Percentiles rank a stretch among this genome's conserved stretches.
These are phyloP conservation scores for Promerops cafer DNA, from an alignment of 2,113 vertebrate species.

Conservation along the genomic window DNA sequence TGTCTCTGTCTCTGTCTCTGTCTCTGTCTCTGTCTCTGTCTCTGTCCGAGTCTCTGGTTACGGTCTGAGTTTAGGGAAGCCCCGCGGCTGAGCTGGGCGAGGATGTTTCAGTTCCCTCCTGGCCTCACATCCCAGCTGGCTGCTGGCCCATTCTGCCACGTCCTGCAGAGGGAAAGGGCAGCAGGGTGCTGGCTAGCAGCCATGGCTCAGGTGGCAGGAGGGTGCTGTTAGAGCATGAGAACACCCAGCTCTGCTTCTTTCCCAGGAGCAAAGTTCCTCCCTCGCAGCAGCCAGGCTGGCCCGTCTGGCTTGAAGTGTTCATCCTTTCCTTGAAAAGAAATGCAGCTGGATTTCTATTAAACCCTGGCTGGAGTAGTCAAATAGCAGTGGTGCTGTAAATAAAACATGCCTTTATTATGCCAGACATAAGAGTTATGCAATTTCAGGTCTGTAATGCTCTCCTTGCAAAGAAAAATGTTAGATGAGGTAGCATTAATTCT, in stretches of 20 bases:
- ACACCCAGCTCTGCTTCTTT: background rate
- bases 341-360: background rate
- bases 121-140: background rate
- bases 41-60: rapidly evolving
- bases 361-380: background rate
- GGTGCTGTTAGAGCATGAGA: background rate
- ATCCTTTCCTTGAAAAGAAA: background rate
- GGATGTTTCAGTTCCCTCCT: background rate
- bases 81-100: background rate
- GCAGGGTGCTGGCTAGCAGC: background rate
- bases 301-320: background rate
- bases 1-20: background rate
- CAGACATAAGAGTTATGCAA: background rate
- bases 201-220: background rate
- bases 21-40: background rate
- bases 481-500: background rate
- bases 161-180: background rate
- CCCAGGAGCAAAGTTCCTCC: background rate
- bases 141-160: rapidly evolving
- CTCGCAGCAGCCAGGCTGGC: background rate
- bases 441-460: background rate
- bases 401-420: background rate
- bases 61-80: background rate
- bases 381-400: background rate
- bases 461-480: background rate